These are phyloP conservation scores for Drosophila sp. DNA, from an alignment of 1,140 invertebrate species.

Conservation along the genomic window DNA sequence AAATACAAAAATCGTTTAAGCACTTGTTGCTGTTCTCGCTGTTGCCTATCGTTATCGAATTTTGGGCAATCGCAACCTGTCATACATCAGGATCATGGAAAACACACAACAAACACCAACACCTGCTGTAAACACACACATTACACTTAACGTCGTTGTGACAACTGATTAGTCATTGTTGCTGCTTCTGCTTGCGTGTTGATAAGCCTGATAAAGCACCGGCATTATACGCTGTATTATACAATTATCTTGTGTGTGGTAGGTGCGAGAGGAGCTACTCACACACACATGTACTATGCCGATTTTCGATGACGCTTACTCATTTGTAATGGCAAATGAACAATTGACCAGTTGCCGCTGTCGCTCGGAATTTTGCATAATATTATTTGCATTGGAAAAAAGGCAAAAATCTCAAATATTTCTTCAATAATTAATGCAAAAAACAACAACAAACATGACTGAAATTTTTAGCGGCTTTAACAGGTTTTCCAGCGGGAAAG, in stretches of 20 bases:
- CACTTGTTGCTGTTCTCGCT: conserved; percentile 30
- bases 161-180: conserved; percentile 63
- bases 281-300: conserved; percentile 15
- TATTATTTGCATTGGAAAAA: conserved; percentile 63
- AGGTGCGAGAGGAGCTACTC: conserved; percentile 37
- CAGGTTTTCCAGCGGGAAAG: conserved; percentile 75
- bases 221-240: conserved; percentile 62
- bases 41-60: conserved; percentile 34
- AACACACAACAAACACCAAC: conserved; percentile 12
- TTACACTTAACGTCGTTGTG: conserved; percentile 13
- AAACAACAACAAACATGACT: conserved; percentile 75
- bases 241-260: conserved; percentile 56
- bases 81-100: conserved; percentile 34
- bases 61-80: conserved; percentile 36
- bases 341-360: conserved; percentile 28
- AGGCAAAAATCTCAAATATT: conserved; percentile 76
- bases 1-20: conserved; percentile 38
- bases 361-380: conserved; percentile 64
- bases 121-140: conserved; percentile 24
- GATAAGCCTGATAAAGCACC: conserved; percentile 75
- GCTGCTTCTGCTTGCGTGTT: conserved; percentile 50
- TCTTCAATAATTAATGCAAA: conserved; percentile 79
- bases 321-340: conserved; percentile 49
- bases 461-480: conserved; percentile 80
- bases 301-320: conserved; percentile 42